phyloP scores from a whole-genome alignment of 2,113 vertebrate genomes.

The Eudyptes chrysolophus region DNA sequence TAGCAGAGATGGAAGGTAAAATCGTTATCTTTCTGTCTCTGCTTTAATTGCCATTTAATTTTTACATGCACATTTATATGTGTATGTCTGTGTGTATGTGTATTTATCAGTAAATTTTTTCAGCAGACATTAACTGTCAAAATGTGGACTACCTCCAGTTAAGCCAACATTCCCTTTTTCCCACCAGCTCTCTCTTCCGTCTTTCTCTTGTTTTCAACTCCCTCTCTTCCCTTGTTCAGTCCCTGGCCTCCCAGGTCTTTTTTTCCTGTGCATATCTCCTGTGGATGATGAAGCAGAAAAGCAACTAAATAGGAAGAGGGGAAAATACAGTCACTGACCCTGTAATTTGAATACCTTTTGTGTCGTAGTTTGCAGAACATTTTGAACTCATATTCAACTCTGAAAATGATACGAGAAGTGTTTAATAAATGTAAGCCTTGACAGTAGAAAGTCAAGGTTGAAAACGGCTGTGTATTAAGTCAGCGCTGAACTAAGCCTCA shows the following conservation, averaged over 20 bases:
- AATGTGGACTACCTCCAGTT: not conserved
- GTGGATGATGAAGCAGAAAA: not conserved
- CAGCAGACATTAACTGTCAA: constrained; percentile 14
- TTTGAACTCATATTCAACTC: constrained; percentile 53
- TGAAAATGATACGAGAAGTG: not conserved
- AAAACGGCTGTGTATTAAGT: not conserved
- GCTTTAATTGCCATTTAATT: constrained; percentile 31
- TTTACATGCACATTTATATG: not conserved
- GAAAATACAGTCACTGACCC: not conserved
- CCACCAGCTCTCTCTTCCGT: not conserved
- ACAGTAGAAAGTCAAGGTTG: constrained; percentile 15
- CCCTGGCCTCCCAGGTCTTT: not conserved
- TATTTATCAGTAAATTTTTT: not conserved
- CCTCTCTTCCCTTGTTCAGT: not conserved
- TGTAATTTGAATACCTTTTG: constrained; percentile 23
- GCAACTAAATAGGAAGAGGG: not conserved
- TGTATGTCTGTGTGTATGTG: not conserved
- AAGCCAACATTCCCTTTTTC: not conserved
- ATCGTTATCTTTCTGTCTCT: not conserved
- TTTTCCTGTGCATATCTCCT: not conserved
- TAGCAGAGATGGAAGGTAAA: constrained; percentile 17
- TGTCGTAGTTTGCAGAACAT: not conserved
- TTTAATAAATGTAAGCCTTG: constrained; percentile 39
- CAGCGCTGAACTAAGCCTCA: constrained; percentile 3
- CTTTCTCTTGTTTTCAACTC: constrained; percentile 8